Evolutionary conservation across 2,797 vertebrate species (phyloP).

Genomic region (Podargus strigoides): DNA sequence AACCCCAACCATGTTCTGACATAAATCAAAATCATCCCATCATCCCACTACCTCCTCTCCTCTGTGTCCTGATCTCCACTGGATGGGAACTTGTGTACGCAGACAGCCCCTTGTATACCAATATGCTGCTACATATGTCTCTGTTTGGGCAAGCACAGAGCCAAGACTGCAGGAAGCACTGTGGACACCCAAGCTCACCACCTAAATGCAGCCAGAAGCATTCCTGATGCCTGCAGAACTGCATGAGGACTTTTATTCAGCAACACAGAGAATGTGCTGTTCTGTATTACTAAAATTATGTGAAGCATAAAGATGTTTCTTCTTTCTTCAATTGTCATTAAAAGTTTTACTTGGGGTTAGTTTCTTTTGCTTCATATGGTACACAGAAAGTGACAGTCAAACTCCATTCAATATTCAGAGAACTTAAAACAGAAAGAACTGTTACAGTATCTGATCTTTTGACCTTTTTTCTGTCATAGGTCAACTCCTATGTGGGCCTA

Average conservation of each 20-base stretch:
- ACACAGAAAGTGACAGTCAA: not conserved
- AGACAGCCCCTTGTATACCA: not conserved
- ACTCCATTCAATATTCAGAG: not conserved
- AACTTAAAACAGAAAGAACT: not conserved
- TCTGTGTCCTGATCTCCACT: not conserved
- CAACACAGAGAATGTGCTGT: not conserved
- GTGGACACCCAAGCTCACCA: not conserved
- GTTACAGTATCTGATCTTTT: not conserved
- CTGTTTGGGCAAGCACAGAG: not conserved
- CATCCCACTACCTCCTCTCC: not conserved
- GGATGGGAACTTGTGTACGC: not conserved
- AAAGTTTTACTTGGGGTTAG: not conserved
- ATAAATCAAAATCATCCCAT: not conserved
- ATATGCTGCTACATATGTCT: not conserved
- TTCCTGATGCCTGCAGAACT: not conserved
- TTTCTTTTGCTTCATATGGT: not conserved
- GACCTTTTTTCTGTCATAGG: not conserved
- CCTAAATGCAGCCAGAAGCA: not conserved
- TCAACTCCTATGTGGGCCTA: not conserved
- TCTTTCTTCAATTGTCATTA: not conserved
- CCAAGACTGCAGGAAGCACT: not conserved
- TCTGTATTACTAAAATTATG: not conserved
- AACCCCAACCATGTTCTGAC: fast-evolving
- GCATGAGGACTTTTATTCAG: not conserved
- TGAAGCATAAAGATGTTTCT: not conserved